Evolutionary conservation across 2,888 invertebrate species (phyloP), one percentile per base, ranked within the genome.

Genomic region (Acronicta aceris): DNA sequence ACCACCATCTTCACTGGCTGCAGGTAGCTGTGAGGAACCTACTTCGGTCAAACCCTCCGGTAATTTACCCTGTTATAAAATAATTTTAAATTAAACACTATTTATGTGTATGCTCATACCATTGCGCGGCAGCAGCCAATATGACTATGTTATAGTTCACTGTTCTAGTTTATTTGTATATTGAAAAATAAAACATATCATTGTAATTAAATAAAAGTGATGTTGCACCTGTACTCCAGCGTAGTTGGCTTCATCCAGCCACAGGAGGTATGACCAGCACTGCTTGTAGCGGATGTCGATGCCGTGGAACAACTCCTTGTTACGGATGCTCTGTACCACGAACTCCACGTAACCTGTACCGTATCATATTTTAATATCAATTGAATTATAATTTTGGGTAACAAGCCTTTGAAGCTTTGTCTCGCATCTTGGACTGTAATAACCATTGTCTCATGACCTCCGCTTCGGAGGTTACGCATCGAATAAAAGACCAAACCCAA

Each of bases 231-330:
- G 95, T 52, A 96, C 95, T 0, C 98, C 98, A 0, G 96, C 97
- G 82, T 96, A 96, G 90, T 98, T 98, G 5, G 97, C 97, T 59
- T 96, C 95, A 87, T 98, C 98, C 50, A 98, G 92, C 99, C 99
- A 99, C 81, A 99, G 95, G 53, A 99, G 94, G 85, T 98, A 97
- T 46, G 98, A 96, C 99, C 99, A 99, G 91, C 97, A 98, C 84
- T 97, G 97, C 78, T 97, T 96, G 87, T 97, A 97, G 5, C 96
- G 96, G 76, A 98, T 96, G 83, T 99, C 98, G 70, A 99, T 96
- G 49, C 98, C 97, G 89, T 99, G 99, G 90, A 99, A 99, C 68
- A 99, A 89, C 92, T 99, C 99, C 84, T 98, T 98, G 84, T 98
- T 97, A 55, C 98, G 95, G 71, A 99, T 97, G 66, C 97, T 97